Conservation (phyloP, 2,113 vertebrate species). For the Sardina pilchardus region DNA sequence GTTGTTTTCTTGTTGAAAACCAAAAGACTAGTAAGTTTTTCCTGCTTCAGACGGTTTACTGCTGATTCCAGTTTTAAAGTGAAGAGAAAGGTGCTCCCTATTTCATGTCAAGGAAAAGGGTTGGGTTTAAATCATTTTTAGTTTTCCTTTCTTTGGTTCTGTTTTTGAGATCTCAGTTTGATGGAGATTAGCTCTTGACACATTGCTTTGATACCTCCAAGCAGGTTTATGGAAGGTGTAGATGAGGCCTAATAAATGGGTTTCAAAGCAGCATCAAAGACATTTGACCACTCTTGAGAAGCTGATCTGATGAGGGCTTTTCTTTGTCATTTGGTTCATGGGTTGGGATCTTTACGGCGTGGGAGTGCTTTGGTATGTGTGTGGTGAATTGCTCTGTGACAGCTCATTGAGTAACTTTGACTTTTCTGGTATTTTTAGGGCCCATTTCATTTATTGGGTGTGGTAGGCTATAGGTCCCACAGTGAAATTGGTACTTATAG, state of each 20-base stretch:
- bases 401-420: neutral
- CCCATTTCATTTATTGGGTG: neutral
- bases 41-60: conserved; percentile 99
- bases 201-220: neutral
- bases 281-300: conserved; percentile 18
- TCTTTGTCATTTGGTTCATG: conserved; percentile 11
- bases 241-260: neutral
- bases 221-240: neutral
- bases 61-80: conserved; percentile 97
- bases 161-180: neutral
- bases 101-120: conserved; percentile 70
- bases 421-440: neutral
- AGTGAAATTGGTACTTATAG: neutral
- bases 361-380: neutral
- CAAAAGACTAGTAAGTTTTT: conserved; percentile 99
- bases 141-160: conserved; percentile 48
- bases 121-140: conserved; percentile 73
- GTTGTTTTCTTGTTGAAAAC: conserved; percentile 99
- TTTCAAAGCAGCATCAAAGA: neutral
- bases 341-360: neutral
- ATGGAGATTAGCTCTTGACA: neutral
- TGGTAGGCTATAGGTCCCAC: neutral
- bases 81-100: conserved; percentile 96
- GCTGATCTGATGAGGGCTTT: conserved; percentile 19
- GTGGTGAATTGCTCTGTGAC: neutral